A percentile compares a stretch with the other conserved stretches of the same genome.
These are phyloP conservation scores for Melipona quadrifasciata DNA, from an alignment of 1,140 invertebrate genomes.

Conservation along the genomic window DNA sequence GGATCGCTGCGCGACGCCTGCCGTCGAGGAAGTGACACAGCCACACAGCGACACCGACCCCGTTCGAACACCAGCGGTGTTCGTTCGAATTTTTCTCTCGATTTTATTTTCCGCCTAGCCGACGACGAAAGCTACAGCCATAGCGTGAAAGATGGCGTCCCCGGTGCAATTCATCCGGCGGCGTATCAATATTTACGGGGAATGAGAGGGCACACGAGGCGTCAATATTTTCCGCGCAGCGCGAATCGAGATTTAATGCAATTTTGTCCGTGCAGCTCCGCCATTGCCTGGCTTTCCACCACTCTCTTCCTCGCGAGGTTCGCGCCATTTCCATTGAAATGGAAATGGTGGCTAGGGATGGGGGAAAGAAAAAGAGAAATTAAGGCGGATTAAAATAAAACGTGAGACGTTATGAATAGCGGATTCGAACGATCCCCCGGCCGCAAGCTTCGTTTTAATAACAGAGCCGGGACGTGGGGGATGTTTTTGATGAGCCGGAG, in stretches of 20 bases:
- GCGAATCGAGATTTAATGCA: conserved; percentile 32
- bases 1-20: background rate
- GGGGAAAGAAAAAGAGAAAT: background rate
- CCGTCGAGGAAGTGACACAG: background rate
- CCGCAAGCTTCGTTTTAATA: background rate
- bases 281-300: too few relatives aligned
- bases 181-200: conserved; percentile 34
- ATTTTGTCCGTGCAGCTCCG: conserved; percentile 15
- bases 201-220: background rate
- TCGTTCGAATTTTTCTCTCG: background rate
- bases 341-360: too few relatives aligned
- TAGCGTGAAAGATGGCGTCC: conserved; percentile 24
- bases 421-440: background rate
- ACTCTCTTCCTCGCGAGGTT: too few relatives aligned
- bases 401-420: background rate
- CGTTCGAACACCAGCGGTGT: background rate
- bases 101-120: background rate
- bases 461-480: too few relatives aligned
- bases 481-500: background rate
- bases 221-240: conserved; percentile 32
- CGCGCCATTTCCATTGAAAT: conserved; percentile 18
- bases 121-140: background rate
- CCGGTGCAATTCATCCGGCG: conserved; percentile 15
- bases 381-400: background rate
- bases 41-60: background rate